These are phyloP conservation scores for Orcinus orca DNA, from an alignment of 2,113 vertebrate genomes.

Conservation along the genomic window DNA sequence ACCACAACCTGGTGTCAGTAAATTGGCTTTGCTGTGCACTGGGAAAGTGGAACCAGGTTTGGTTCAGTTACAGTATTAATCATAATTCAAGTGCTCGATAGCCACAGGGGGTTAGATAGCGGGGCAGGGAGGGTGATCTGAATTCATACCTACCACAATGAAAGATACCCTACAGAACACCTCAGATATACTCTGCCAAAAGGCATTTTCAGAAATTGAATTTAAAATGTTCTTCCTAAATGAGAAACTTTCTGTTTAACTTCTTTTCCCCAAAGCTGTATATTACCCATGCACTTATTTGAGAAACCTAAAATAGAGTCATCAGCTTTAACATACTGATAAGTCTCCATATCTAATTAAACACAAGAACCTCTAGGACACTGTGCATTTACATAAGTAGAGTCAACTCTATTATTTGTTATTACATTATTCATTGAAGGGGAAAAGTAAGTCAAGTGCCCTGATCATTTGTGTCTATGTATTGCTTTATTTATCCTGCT, in stretches of 20 bases:
- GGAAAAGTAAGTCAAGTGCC: neutral
- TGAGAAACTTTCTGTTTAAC: neutral
- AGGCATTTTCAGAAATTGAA: neutral
- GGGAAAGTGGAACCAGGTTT: neutral
- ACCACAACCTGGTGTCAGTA: neutral
- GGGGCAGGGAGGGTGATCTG: neutral
- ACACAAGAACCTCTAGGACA: neutral
- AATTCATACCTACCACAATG: neutral
- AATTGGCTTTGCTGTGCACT: neutral
- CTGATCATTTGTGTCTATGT: neutral
- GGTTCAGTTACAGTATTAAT: neutral
- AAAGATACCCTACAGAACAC: neutral
- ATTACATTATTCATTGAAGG: neutral
- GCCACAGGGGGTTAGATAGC: neutral
- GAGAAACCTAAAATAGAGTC: neutral
- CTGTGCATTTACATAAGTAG: neutral
- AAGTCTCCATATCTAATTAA: neutral
- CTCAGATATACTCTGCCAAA: neutral
- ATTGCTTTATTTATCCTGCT: neutral
- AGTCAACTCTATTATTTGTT: neutral
- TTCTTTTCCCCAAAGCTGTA: neutral
- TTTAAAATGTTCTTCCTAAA: conserved; percentile 16
- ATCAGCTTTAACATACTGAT: neutral
- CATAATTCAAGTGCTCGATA: neutral
- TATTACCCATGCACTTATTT: neutral